These are phyloP conservation scores for Gasterosteus nipponicus DNA, from an alignment of 2,113 vertebrate genomes.

Conservation along the genomic window DNA sequence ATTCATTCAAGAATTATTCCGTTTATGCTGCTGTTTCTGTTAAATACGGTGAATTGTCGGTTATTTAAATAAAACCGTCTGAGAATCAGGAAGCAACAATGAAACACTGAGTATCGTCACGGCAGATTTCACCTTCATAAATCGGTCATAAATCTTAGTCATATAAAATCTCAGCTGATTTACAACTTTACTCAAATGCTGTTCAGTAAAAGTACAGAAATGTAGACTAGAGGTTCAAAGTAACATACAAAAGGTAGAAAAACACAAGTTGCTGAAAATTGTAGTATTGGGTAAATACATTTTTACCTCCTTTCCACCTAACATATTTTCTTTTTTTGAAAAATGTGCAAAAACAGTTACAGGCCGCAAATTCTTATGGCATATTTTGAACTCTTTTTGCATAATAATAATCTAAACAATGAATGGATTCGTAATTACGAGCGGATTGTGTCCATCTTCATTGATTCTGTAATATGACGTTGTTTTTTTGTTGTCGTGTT, in stretches of 20 bases:
- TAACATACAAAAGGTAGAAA: background rate
- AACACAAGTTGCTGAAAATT: background rate
- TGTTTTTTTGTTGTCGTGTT: too few relatives aligned
- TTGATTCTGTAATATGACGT: background rate
- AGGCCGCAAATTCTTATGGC: background rate
- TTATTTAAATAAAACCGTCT: background rate
- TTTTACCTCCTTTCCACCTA: background rate
- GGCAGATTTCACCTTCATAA: background rate
- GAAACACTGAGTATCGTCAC: background rate
- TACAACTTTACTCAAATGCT: background rate
- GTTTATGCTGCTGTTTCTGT: background rate
- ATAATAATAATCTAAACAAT: background rate
- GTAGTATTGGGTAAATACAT: background rate
- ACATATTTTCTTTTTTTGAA: too few relatives aligned
- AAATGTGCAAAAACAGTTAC: background rate
- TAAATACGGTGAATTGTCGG: background rate
- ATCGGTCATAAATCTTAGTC: background rate
- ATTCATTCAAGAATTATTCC: background rate
- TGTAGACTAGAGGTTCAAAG: background rate
- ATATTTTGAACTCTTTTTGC: background rate
- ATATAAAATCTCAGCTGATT: background rate
- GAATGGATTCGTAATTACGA: background rate
- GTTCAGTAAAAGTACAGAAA: background rate
- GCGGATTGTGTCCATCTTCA: background rate
- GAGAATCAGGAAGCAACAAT: background rate